Conservation (phyloP, 2,113 vertebrate genomes). For the Laticauda colubrina region DNA sequence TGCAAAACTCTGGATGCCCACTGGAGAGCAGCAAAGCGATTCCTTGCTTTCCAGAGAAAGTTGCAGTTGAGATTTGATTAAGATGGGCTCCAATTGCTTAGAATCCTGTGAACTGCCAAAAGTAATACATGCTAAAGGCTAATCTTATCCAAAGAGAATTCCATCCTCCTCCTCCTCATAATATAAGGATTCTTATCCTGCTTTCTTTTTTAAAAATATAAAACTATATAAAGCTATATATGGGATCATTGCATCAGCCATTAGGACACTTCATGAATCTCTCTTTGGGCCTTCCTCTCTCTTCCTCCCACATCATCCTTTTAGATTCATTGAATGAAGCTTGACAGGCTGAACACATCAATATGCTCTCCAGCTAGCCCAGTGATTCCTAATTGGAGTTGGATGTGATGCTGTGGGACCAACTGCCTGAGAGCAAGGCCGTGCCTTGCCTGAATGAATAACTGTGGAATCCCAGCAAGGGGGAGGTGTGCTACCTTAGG, state of each 20-base stretch:
- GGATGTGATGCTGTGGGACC: slow-evolving; percentile 14
- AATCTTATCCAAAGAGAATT: neutral
- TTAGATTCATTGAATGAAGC: slow-evolving; percentile 9
- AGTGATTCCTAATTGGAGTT: slow-evolving; percentile 1
- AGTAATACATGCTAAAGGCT: neutral
- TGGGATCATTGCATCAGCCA: neutral
- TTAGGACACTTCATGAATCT: neutral
- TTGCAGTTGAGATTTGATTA: neutral
- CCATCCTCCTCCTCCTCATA: neutral
- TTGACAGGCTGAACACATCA: slow-evolving; percentile 14
- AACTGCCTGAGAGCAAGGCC: slow-evolving; percentile 20
- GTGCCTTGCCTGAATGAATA: neutral
- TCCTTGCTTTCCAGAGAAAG: neutral
- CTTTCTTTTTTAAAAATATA: neutral
- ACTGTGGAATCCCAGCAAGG: slow-evolving; percentile 1
- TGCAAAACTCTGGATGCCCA: neutral
- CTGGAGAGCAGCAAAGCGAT: neutral
- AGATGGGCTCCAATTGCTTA: neutral
- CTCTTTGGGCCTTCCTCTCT: neutral
- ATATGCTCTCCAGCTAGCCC: neutral
- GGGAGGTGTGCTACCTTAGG: neutral
- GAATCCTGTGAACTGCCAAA: neutral
- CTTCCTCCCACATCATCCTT: neutral
- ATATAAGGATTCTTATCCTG: neutral
- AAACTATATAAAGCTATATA: neutral